Conservation (phyloP, 1,140 invertebrate genomes). For the Nylanderia fulva region DNA sequence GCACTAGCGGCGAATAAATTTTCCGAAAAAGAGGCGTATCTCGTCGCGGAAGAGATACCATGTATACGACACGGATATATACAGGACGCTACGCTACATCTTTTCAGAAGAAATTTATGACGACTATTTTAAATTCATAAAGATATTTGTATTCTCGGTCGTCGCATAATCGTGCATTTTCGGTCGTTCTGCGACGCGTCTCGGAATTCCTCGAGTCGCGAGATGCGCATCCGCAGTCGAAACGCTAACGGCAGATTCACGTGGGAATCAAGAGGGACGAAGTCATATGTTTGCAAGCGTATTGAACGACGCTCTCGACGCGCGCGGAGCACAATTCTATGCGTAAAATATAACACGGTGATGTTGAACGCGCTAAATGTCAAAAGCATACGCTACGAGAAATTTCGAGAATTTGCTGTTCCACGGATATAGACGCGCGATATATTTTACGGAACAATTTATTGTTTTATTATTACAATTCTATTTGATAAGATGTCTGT, state of each 20-base stretch:
- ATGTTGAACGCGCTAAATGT: neutral
- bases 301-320: neutral
- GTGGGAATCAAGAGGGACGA: constrained; percentile 2
- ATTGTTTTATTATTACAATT: neutral
- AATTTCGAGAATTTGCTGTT: constrained; percentile 1
- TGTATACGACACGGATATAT: too few species aligned
- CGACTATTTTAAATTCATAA: constrained; percentile 55
- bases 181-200: constrained; percentile 5
- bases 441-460: neutral
- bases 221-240: constrained; percentile 2
- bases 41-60: too few species aligned
- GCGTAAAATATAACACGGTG: neutral
- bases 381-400: neutral
- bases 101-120: constrained; percentile 27
- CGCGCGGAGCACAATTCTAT: neutral
- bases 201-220: constrained; percentile 28
- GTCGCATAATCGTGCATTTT: constrained; percentile 46
- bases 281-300: neutral
- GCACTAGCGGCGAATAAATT: constrained; percentile 34
- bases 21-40: neutral
- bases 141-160: constrained; percentile 52
- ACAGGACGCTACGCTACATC: neutral
- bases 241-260: constrained; percentile 24
- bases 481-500: neutral
- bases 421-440: neutral